Percentiles rank a stretch among this genome's conserved stretches.
Evolutionary conservation across 2,113 vertebrate species (phyloP).

Genomic region (Grammomys surdaster): DNA sequence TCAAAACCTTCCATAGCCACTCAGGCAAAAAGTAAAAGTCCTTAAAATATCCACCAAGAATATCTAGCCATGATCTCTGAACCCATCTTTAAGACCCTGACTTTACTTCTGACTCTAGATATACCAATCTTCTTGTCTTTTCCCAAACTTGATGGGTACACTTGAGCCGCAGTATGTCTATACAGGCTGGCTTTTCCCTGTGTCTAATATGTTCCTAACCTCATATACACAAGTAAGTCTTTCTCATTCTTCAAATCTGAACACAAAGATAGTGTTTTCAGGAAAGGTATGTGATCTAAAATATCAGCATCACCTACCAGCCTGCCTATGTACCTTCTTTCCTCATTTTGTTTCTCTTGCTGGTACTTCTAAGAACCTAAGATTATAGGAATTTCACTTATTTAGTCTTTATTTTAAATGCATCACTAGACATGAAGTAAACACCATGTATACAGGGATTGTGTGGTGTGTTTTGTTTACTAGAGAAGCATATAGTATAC

Average conservation of each 20-base stretch:
- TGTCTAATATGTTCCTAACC: neutral
- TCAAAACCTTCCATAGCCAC: constrained; percentile 23
- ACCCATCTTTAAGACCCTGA: neutral
- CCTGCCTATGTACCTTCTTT: neutral
- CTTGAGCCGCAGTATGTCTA: neutral
- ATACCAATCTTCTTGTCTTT: neutral
- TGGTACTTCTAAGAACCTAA: neutral
- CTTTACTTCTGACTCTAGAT: neutral
- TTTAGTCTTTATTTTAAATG: neutral
- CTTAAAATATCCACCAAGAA: constrained; percentile 29
- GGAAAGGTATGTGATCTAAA: neutral
- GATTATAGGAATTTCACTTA: constrained; percentile 20
- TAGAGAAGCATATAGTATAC: constrained; percentile 21
- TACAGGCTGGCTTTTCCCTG: neutral
- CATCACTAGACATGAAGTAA: constrained; percentile 11
- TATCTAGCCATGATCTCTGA: neutral
- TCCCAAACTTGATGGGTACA: neutral
- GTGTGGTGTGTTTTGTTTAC: constrained; percentile 21
- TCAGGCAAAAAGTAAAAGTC: constrained; percentile 48
- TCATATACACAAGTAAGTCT: neutral
- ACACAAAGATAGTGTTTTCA: constrained; percentile 5
- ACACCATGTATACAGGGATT: neutral
- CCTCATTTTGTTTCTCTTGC: neutral
- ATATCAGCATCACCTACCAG: neutral
- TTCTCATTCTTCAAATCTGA: neutral